Evolutionary conservation across 2,797 vertebrate species (phyloP), one percentile per base, ranked within the genome.

Genomic region (Falco concolor): DNA sequence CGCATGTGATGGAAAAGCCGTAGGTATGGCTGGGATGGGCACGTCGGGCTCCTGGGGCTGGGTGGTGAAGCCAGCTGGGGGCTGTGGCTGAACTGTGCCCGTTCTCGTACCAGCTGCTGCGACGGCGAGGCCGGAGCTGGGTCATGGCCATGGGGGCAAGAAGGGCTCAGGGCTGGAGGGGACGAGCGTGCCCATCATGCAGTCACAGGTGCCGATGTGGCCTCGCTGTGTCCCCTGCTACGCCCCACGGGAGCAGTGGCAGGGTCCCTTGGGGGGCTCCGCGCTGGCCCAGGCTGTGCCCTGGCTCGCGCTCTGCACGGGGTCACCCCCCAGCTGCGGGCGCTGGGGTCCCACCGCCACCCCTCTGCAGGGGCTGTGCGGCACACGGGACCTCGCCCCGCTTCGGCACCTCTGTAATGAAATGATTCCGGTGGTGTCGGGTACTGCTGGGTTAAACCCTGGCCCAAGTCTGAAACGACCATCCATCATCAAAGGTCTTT

Each of bases 151-250:
- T 8, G 47, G 68, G 50, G 49, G 24, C 45, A 20, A 25, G 57
- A 45, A 76, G 27, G 28, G 50, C n/a, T 30, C 1, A 0, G 28
- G 50, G 8, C 9, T 47, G 56, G 30, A 52, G 36, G 24, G 50
- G 57, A 52, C 0, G 7, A 56, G 7, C 2, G 60, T 38, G 23
- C 30, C 67, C 25, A 3, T 50, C 11, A 2, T 42, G 36, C 6
- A 5, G 2, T 27, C 27, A n/a, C 6, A 4, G 44, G 57, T 15
- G 38, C 21, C 2, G 0, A 13, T 18, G 28, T 0, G 2, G 52
- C 52, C 40, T 59, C 1, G 3, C 65, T 22, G 24, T 38, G 50
- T 7, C 28, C 40, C 30, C 38, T 4, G 49, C 63, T 82, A 3
- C 3, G 0, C 25, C 50, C 79, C 32, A 21, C 4, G 28, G 42